Evolutionary conservation across 1,140 invertebrate species (phyloP).

Genomic region (Drosophila kepulauana): DNA sequence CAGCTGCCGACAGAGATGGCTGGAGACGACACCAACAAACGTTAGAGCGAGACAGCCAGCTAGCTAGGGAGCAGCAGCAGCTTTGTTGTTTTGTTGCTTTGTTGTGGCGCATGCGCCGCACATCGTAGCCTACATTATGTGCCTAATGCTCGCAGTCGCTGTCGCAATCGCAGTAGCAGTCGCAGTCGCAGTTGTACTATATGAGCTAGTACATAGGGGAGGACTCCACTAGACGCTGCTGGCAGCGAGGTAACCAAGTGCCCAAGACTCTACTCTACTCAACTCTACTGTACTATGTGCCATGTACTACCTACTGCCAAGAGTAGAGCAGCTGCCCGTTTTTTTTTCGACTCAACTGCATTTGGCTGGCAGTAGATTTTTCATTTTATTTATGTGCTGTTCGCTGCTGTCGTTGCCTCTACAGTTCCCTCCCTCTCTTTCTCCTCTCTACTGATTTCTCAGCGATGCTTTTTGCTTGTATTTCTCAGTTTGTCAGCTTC

Average conservation of each 20-base stretch:
- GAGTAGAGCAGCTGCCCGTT: slow-evolving; percentile 36
- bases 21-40: slow-evolving; percentile 3
- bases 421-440: not conserved
- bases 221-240: slow-evolving; percentile 16
- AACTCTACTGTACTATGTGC: slow-evolving; percentile 27
- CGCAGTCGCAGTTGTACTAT: slow-evolving; percentile 9
- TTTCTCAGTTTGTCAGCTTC: slow-evolving; percentile 78
- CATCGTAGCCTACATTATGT: slow-evolving; percentile 77
- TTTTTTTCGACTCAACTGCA: slow-evolving; percentile 62
- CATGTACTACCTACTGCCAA: slow-evolving; percentile 48
- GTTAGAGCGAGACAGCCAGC: slow-evolving; percentile 59
- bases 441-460: slow-evolving; percentile 7
- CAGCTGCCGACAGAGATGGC: slow-evolving; percentile 13
- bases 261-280: slow-evolving; percentile 4
- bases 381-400: slow-evolving; percentile 82
- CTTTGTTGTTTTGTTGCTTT: slow-evolving; percentile 39
- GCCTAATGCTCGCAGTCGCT: slow-evolving; percentile 52
- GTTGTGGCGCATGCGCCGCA: slow-evolving; percentile 28
- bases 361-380: slow-evolving; percentile 82
- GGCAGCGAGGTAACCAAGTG: slow-evolving; percentile 57
- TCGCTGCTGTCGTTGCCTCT: slow-evolving; percentile 9
- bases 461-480: slow-evolving; percentile 54
- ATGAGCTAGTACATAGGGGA: slow-evolving; percentile 26
- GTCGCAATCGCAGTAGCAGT: too few species aligned
- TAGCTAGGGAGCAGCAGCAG: slow-evolving; percentile 39